Conservation (phyloP, 1,140 invertebrate genomes). For the Leptopilina boulardi region DNA sequence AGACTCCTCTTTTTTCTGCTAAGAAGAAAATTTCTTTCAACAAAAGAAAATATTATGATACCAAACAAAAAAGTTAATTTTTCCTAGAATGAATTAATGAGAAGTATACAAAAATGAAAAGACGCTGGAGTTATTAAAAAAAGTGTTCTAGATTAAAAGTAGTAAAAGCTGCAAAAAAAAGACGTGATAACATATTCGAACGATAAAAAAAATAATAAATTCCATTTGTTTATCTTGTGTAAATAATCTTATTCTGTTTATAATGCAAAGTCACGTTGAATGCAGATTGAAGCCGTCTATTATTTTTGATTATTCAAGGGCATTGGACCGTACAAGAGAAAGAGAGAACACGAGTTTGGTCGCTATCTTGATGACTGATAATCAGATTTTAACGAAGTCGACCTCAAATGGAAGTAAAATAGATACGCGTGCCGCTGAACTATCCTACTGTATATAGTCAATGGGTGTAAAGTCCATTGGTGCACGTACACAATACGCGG, state of each 20-base stretch:
- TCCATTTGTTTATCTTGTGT: not conserved
- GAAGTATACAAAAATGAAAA: too few species aligned
- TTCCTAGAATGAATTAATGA: too few species aligned
- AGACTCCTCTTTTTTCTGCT: too few species aligned
- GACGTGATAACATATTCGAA: not conserved
- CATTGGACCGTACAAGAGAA: conserved; percentile 9
- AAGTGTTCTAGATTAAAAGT: too few species aligned
- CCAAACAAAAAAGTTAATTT: too few species aligned
- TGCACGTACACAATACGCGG: not conserved
- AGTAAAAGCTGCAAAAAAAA: too few species aligned
- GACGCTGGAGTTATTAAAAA: too few species aligned
- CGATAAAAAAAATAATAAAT: conserved; percentile 11
- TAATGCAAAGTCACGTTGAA: conserved; percentile 18
- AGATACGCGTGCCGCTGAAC: conserved; percentile 26
- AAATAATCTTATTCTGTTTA: not conserved
- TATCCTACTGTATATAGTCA: too few species aligned
- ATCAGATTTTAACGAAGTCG: conserved; percentile 27
- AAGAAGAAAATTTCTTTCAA: too few species aligned
- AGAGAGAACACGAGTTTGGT: conserved; percentile 23
- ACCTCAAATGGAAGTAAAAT: conserved; percentile 26
- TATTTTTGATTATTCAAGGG: conserved; percentile 29
- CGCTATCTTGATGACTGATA: conserved; percentile 26
- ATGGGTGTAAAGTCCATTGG: conserved; percentile 19
- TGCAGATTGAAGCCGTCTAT: conserved; percentile 14
- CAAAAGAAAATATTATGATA: too few species aligned